Base-by-base conservation (phyloP, 1,140 invertebrate genomes). In the Anthonomus grandis region DNA sequence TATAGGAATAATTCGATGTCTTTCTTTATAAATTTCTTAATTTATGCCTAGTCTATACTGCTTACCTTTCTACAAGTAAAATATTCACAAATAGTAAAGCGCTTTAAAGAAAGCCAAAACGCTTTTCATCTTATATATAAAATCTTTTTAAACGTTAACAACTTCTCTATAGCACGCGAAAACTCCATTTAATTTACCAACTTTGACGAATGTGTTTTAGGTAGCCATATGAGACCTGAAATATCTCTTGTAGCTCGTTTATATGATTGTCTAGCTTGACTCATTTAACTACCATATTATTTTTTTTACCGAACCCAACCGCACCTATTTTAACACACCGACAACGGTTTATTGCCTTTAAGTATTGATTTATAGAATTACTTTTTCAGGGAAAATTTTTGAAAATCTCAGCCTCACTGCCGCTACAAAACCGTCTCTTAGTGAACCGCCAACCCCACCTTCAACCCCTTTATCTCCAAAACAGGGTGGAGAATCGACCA, bases 391-490 rank as follows among this genome's bases (percentile, higher is more conserved):
- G 49, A 71, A 73, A 69, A 69, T 74, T 36, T 65, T 71, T 54
- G 70, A 73, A 56, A 74, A 70, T 53, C 61, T 73, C 18, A 64
- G 68, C 6, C 42, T 70, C 10, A 64, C 64, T 23, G 60, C 21
- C 47, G 39, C 2, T 57, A 64, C 27, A 31, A 48, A 9, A 52
- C 44, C 64, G 5, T 67, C 70, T 12, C 66, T 67, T 4, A 62
- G 57, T n/a, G 70, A 73, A 57, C 72, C 72, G 0, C 72, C 72
- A 2, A 74, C 72, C 2, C 72, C 72, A 1, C 72, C 72, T 3
- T 70, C 68, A 10, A 74, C 72, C 2, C 72, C 72, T 9, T 60
- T 72, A 6, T 72, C 70, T 3, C 70, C 72, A n/a, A 71, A 71
- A 62, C 60, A 41, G 55, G 63, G 55, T 39, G 48, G 53, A 15